Evolutionary conservation across 1,140 invertebrate genomes (phyloP).

Genomic region (Antheraea mylitta): DNA sequence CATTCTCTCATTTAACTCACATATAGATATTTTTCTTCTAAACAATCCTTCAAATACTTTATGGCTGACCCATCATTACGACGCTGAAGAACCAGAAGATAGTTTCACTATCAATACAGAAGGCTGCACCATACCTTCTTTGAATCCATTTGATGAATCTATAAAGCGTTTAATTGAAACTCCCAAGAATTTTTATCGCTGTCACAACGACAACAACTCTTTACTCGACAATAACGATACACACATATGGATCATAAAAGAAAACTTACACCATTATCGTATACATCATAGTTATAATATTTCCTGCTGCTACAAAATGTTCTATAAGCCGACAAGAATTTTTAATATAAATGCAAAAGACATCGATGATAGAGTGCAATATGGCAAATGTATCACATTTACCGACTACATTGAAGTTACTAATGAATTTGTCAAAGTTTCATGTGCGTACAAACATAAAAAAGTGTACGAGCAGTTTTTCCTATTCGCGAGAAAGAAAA

Average conservation of each 20-base stretch:
- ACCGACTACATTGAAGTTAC: constrained; percentile 59
- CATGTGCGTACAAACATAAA: constrained; percentile 76
- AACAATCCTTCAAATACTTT: constrained; percentile 34
- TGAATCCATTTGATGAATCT: constrained; percentile 84
- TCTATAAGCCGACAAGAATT: constrained; percentile 78
- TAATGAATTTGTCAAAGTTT: constrained; percentile 83
- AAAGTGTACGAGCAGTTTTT: constrained; percentile 84
- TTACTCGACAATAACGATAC: constrained; percentile 82
- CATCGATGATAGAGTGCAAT: constrained; percentile 69
- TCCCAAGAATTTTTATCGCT: constrained; percentile 57
- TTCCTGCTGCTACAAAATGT: constrained; percentile 82
- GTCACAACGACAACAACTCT: constrained; percentile 61
- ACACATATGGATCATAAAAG: constrained; percentile 78
- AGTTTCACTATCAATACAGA: constrained; percentile 83
- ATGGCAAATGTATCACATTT: constrained; percentile 67
- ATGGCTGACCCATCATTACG: constrained; percentile 33
- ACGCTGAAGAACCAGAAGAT: constrained; percentile 32
- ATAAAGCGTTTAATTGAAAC: constrained; percentile 66
- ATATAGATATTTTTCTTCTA: constrained; percentile 41
- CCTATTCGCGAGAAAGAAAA: constrained; percentile 80
- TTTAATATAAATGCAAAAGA: constrained; percentile 51
- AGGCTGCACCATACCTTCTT: constrained; percentile 89
- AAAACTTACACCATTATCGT: constrained; percentile 78
- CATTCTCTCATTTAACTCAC: constrained; percentile 50
- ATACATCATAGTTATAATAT: constrained; percentile 63